Evolutionary conservation across 2,797 vertebrate genomes (phyloP).

Genomic region (Austrolebias charrua): DNA sequence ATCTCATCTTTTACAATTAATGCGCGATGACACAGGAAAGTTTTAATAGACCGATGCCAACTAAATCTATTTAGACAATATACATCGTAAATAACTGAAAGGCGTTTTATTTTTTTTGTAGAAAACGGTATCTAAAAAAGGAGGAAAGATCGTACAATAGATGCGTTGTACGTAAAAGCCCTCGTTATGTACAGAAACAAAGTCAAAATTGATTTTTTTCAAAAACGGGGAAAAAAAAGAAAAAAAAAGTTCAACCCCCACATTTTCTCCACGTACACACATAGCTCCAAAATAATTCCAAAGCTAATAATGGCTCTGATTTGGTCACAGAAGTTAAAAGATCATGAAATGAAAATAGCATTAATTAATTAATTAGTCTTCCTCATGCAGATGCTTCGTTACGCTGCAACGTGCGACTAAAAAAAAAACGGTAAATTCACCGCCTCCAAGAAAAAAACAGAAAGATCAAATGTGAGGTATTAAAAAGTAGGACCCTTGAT

Average conservation of each 20-base stretch:
- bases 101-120: conserved; percentile 55
- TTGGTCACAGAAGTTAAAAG: conserved; percentile 84
- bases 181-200: conserved; percentile 84
- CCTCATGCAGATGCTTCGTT: conserved; percentile 53
- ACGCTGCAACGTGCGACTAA: conserved; percentile 56
- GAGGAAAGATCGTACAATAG: conserved; percentile 78
- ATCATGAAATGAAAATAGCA: conserved; percentile 71
- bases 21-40: conserved; percentile 77
- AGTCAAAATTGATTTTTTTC: conserved; percentile 75
- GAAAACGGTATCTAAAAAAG: conserved; percentile 82
- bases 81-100: conserved; percentile 76
- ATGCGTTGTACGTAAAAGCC: conserved; percentile 80
- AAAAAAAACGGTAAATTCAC: conserved; percentile 48
- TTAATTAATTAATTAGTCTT: conserved; percentile 32
- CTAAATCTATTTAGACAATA: conserved; percentile 76
- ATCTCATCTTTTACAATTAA: conserved; percentile 79
- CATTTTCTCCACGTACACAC: conserved; percentile 80
- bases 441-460: conserved; percentile 50
- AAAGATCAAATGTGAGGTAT: conserved; percentile 77
- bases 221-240: conserved; percentile 62
- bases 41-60: conserved; percentile 68
- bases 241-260: conserved; percentile 61
- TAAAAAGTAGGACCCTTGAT: conserved; percentile 53
- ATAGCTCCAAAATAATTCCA: conserved; percentile 80
- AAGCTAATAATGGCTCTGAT: conserved; percentile 81